Percentiles rank a stretch among this genome's conserved stretches.
Conservation (phyloP, 2,888 invertebrate genomes). For the Xiphydria camelus region DNA sequence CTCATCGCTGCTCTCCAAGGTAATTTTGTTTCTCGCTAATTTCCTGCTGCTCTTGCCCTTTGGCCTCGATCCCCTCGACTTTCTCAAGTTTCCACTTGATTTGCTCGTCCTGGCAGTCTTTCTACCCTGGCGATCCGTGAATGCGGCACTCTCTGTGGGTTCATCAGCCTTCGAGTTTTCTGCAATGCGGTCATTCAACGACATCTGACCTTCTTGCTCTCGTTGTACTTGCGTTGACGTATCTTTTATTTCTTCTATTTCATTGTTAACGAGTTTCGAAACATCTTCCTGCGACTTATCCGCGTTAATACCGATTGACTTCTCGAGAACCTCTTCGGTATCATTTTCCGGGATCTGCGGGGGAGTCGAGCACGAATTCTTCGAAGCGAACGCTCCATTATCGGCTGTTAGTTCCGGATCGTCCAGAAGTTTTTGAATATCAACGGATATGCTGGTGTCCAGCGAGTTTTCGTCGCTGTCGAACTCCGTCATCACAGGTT, state of each 20-base stretch:
- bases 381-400: no score
- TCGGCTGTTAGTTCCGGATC: slow-evolving; percentile 35
- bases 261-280: not conserved
- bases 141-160: not conserved
- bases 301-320: no score
- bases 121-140: not conserved
- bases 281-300: not conserved
- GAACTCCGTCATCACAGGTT: slow-evolving; percentile 31
- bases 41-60: slow-evolving; percentile 2
- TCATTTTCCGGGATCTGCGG: no score
- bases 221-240: no score
- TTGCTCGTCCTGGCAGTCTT: not conserved
- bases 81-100: no score
- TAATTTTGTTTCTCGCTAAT: slow-evolving; percentile 4
- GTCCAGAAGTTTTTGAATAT: slow-evolving; percentile 37
- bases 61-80: not conserved
- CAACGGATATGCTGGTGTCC: slow-evolving; percentile 34
- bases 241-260: not conserved
- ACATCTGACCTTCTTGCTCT: slow-evolving; percentile 13
- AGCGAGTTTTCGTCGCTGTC: slow-evolving; percentile 41
- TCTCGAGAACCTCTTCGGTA: no score
- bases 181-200: not conserved
- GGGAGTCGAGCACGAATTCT: no score
- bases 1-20: slow-evolving; percentile 25
- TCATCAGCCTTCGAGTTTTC: not conserved